phyloP scores from a whole-genome alignment of 2,888 invertebrate species.

The Erebia palarica region DNA sequence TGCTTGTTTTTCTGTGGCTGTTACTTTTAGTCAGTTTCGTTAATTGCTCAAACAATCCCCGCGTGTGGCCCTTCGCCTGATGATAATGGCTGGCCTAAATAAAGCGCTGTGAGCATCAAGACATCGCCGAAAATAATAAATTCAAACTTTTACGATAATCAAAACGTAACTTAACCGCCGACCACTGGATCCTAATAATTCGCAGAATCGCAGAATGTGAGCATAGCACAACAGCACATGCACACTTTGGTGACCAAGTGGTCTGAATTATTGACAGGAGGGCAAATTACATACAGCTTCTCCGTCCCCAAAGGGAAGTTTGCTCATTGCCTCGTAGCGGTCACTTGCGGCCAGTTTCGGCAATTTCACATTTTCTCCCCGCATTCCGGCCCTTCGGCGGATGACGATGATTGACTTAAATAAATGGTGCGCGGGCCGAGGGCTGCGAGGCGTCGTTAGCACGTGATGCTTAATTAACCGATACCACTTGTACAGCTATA shows the following conservation, averaged over 20 bases:
- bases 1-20: background rate
- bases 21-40: background rate
- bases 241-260: background rate
- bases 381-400: constrained; percentile 36
- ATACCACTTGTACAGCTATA: constrained; percentile 12
- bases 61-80: background rate
- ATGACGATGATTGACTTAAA: constrained; percentile 53
- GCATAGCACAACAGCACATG: background rate
- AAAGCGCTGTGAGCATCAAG: no score
- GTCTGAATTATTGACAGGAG: background rate
- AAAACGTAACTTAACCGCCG: no score
- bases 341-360: constrained; percentile 37
- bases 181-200: no score
- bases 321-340: constrained; percentile 8
- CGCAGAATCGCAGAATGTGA: no score
- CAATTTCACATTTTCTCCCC: constrained; percentile 43
- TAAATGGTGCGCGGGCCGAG: constrained; percentile 58
- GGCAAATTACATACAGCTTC: background rate
- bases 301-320: background rate
- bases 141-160: no score
- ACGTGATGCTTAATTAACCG: constrained; percentile 22
- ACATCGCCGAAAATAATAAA: no score
- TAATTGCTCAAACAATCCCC: background rate
- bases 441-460: constrained; percentile 51
- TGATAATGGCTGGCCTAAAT: background rate